Conservation (phyloP, 2,113 vertebrate species). For the Mixornis gularis region DNA sequence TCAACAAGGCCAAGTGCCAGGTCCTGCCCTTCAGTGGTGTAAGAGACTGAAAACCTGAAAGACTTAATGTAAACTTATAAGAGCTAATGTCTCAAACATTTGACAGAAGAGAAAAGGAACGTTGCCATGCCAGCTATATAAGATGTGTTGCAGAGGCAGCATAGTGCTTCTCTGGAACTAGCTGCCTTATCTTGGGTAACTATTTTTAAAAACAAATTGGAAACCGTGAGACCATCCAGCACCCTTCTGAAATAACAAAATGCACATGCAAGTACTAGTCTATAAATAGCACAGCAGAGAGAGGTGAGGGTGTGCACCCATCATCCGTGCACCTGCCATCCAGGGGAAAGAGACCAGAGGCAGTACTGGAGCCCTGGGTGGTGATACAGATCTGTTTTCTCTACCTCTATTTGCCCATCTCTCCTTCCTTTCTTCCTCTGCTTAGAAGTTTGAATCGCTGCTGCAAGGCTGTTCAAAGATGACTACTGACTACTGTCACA, state of each 20-base stretch:
- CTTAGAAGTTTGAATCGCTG: not conserved
- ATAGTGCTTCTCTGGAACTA: not conserved
- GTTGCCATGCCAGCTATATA: not conserved
- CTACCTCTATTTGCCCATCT: not conserved
- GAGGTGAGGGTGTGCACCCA: accelerated
- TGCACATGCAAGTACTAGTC: not conserved
- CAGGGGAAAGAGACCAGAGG: not conserved
- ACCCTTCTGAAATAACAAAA: not conserved
- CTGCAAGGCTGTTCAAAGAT: not conserved
- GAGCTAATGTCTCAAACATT: not conserved
- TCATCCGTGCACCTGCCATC: no score
- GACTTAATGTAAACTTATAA: not conserved
- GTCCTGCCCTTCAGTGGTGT: not conserved
- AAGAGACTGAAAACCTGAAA: not conserved
- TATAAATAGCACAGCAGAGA: not conserved
- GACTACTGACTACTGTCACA: accelerated
- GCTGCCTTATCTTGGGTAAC: not conserved
- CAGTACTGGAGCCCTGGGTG: not conserved
- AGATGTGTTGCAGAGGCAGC: not conserved
- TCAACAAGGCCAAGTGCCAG: not conserved
- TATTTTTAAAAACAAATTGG: not conserved
- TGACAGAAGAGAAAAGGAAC: not conserved
- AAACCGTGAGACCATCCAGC: not conserved
- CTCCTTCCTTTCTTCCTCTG: not conserved
- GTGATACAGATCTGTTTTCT: not conserved